Evolutionary conservation across 37 sponge, comb jelly and placozoan genomes (phyloP), one percentile per base, ranked within the genome.

Genomic region (Agelas oroides): DNA sequence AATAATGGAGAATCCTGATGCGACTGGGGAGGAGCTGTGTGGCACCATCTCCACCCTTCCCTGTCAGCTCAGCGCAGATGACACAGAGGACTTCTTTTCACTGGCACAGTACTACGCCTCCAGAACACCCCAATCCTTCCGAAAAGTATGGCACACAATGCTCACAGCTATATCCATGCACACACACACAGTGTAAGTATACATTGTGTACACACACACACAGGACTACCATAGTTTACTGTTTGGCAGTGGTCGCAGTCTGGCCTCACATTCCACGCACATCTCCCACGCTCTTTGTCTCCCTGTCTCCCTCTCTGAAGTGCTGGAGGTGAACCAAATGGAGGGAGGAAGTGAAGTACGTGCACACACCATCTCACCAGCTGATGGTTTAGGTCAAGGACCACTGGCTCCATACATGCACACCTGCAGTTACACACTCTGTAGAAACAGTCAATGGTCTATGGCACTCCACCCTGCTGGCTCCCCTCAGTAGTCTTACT

Each of bases 51-150:
- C 80, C 34, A 21, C 82, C 25, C 70, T 95, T n/a, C 98, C 98
- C 38, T 24, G 76, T 31, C 86, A 90, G 34, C 87, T 97, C 63
- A 53, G 80, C 36, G 69, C 79, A 11, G 95, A 91, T 12, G 98
- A 97, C 55, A 70, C 95, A 1, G 85, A 85, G 15, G 98, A 97
- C 52, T 93, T 97, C 81, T 84, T 87, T 68, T 87, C 94, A 1
- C 87, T 97, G 32, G 96, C 98, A 17, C 70, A 91, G 52, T 93
- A 97, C 87, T 97, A 95, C 79, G 94, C 90, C 39, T 71, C 68
- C n/a, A 75, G 90, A 66, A 97, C 98, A n/a, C 96, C 98, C 0
- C 90, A 87, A 24, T 90, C 91, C 59, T 96, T 96, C 54, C 88
- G 93, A 41, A 93, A 93, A 82, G 93, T 88, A 40, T 1, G 62